phyloP scores from a whole-genome alignment of 2,797 vertebrate genomes.

The Onychomys arenicola region DNA sequence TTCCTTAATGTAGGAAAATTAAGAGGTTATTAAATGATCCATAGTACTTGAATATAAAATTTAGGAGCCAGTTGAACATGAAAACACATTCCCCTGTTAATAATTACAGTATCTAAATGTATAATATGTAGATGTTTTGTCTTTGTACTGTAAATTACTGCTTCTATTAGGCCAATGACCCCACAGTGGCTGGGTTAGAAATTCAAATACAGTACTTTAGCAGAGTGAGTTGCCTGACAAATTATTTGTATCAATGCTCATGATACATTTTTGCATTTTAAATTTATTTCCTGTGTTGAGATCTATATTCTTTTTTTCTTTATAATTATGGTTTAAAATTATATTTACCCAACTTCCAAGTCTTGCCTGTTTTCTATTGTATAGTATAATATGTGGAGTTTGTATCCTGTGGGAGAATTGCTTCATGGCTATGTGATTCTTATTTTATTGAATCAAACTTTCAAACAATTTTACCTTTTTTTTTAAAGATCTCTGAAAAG shows the following conservation, averaged over 20 bases:
- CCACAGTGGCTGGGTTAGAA: neutral
- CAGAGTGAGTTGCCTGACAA: neutral
- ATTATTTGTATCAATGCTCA: neutral
- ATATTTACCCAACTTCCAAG: neutral
- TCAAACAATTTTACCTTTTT: neutral
- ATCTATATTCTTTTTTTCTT: neutral
- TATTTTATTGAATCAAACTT: neutral
- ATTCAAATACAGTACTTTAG: neutral
- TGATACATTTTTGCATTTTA: neutral
- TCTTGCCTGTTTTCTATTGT: neutral
- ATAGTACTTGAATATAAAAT: neutral
- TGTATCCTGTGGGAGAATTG: neutral
- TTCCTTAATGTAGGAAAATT: neutral
- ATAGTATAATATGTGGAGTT: neutral
- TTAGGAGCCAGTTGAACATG: neutral
- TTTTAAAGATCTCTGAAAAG: neutral
- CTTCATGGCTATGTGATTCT: neutral
- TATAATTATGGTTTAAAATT: neutral
- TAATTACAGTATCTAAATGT: neutral
- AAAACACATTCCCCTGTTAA: neutral
- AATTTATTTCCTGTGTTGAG: neutral
- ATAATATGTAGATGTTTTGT: neutral
- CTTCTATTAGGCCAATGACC: neutral
- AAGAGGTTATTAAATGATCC: neutral
- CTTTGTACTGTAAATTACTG: neutral